Conservation (phyloP, 2,888 invertebrate species). For the Azorinus chamasolen region DNA sequence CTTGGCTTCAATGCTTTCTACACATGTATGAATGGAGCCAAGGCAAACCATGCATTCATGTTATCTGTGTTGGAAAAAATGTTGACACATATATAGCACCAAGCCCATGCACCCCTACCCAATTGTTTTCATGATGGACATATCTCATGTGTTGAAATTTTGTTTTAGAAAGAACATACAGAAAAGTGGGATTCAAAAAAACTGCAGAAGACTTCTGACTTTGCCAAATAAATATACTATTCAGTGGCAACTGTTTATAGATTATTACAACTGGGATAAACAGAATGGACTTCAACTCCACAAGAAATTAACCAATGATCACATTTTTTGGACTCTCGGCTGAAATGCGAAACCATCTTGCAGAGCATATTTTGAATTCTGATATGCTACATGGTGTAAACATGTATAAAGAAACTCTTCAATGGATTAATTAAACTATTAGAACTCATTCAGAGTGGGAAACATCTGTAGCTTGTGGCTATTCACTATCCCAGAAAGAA, state of each 20-base stretch:
- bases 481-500: too few species aligned
- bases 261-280: conserved; percentile 35
- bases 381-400: conserved; percentile 15
- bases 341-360: conserved; percentile 47
- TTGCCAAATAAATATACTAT: neutral
- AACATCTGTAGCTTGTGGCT: too few species aligned
- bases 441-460: too few species aligned
- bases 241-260: conserved; percentile 32
- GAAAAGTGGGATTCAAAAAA: neutral
- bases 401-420: too few species aligned
- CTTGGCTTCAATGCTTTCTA: too few species aligned
- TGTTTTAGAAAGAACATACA: too few species aligned
- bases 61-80: neutral
- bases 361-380: conserved; percentile 17
- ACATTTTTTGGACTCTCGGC: conserved; percentile 18
- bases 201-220: neutral
- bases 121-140: conserved; percentile 32
- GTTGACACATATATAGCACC: too few species aligned
- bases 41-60: too few species aligned
- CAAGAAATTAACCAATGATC: conserved; percentile 27
- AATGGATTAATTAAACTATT: too few species aligned
- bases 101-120: too few species aligned
- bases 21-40: too few species aligned
- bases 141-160: conserved; percentile 23
- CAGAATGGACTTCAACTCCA: conserved; percentile 21